phyloP scores from a whole-genome alignment of 2,888 invertebrate species.

The Drosophila demipolita region DNA sequence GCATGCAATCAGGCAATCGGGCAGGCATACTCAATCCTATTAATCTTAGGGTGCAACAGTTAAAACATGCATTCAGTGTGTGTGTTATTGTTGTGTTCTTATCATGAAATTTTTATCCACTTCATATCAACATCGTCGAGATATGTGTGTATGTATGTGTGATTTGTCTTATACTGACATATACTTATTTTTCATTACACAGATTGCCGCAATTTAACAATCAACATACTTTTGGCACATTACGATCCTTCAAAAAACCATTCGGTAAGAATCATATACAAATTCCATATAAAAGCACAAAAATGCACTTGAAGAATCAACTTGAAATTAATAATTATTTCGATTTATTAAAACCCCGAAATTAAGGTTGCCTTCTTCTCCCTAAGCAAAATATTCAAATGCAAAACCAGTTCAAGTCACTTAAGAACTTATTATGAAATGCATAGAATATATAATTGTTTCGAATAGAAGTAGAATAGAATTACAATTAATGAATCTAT shows the following conservation, averaged over 20 bases:
- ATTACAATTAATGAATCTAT: not conserved
- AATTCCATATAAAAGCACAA: constrained; percentile 1
- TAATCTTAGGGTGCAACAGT: constrained; percentile 47
- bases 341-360: not conserved
- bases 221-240: not conserved
- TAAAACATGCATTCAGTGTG: constrained; percentile 59
- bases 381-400: not conserved
- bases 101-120: constrained; percentile 8
- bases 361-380: not conserved
- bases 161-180: constrained; percentile 2
- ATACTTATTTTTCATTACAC: not conserved
- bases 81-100: constrained; percentile 17
- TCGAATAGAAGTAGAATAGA: not conserved
- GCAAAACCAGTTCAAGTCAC: not conserved
- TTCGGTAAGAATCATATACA: not conserved
- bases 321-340: not conserved
- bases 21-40: constrained; percentile 62
- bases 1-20: constrained; percentile 71
- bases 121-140: constrained; percentile 18
- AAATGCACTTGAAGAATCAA: constrained; percentile 6
- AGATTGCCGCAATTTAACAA: not conserved
- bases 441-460: not conserved
- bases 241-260: not conserved
- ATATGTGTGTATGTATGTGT: constrained; percentile 2
- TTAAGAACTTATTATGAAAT: not conserved